Conservation (phyloP, 2,113 vertebrate species). For the Parus major region DNA sequence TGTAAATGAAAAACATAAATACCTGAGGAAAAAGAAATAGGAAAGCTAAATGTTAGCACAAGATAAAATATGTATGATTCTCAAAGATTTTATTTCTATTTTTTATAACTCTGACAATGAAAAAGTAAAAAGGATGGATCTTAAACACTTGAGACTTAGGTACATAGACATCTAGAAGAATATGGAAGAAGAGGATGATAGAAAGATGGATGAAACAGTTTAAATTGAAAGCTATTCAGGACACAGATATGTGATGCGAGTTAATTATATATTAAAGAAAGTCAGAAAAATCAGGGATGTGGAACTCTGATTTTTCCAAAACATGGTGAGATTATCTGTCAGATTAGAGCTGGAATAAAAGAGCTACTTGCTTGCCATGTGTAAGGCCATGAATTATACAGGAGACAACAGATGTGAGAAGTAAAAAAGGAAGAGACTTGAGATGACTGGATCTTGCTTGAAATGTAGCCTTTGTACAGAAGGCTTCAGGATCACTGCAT, state of each 20-base stretch:
- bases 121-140: neutral
- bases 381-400: neutral
- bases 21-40: neutral
- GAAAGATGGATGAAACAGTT: neutral
- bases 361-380: neutral
- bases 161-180: neutral
- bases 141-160: neutral
- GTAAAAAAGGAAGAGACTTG: neutral
- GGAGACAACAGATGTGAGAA: neutral
- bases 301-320: neutral
- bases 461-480: neutral
- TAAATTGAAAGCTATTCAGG: neutral
- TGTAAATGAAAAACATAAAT: neutral
- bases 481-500: neutral
- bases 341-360: neutral
- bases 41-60: neutral
- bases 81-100: neutral
- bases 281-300: neutral
- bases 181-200: neutral
- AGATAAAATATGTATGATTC: neutral
- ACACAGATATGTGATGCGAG: neutral
- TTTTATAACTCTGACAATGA: neutral
- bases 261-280: neutral
- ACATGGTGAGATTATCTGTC: neutral
- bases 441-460: neutral